These are phyloP conservation scores for Thaumatotibia leucotreta DNA, from an alignment of 1,140 invertebrate genomes.

Conservation along the genomic window DNA sequence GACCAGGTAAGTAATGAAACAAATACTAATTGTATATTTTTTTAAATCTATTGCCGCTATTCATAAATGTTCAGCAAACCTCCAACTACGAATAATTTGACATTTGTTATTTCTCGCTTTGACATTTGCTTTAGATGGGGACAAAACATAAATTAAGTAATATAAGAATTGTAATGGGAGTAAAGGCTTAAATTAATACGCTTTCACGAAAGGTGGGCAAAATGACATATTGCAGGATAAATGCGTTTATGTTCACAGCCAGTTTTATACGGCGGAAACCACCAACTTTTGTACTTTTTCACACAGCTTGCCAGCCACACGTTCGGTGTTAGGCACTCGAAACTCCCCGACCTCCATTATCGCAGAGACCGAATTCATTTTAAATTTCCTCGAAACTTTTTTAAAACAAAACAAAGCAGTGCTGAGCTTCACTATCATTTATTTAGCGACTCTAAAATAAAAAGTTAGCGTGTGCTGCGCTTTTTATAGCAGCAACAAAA, in stretches of 20 bases:
- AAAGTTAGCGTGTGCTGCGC: constrained; percentile 25
- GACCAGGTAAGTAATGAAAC: too few relatives aligned
- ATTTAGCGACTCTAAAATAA: constrained; percentile 23
- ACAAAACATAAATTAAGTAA: too few relatives aligned
- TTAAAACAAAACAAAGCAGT: constrained; percentile 41
- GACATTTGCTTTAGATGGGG: too few relatives aligned
- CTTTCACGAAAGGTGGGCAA: background rate
- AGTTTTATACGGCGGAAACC: constrained; percentile 26
- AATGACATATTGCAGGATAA: constrained; percentile 23
- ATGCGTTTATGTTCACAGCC: constrained; percentile 27
- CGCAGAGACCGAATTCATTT: constrained; percentile 63
- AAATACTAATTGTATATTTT: too few relatives aligned
- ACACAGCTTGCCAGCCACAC: constrained; percentile 62
- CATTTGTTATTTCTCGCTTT: too few relatives aligned
- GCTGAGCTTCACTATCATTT: constrained; percentile 25
- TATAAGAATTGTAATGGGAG: too few relatives aligned
- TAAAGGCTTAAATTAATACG: too few relatives aligned
- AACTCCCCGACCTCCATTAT: constrained; percentile 67
- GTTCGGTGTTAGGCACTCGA: constrained; percentile 52
- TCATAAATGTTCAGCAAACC: too few relatives aligned
- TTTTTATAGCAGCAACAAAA: constrained; percentile 30
- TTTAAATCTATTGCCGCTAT: too few relatives aligned
- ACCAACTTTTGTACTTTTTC: constrained; percentile 65
- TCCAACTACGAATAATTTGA: too few relatives aligned
- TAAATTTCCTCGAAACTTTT: constrained; percentile 52